Conservation (phyloP, 2,113 vertebrate genomes). For the Pavo muticus region DNA sequence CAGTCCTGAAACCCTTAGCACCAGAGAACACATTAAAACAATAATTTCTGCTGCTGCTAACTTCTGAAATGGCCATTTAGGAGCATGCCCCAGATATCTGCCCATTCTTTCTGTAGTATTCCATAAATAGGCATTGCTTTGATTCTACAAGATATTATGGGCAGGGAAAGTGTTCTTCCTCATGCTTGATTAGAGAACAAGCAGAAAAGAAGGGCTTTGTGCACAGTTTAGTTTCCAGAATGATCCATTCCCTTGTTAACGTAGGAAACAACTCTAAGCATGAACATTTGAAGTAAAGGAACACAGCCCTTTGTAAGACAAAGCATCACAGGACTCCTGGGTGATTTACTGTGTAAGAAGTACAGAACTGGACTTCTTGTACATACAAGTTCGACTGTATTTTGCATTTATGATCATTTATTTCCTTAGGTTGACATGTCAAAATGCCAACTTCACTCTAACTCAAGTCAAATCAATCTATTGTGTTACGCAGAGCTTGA, state of each 20-base stretch:
- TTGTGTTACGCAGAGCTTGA: neutral
- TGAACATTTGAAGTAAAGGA: neutral
- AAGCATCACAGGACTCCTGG: neutral
- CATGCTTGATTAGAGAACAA: neutral
- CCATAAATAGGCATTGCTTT: neutral
- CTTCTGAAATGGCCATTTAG: neutral
- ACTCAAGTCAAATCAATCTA: neutral
- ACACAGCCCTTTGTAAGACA: neutral
- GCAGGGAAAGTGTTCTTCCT: neutral
- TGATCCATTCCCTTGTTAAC: neutral
- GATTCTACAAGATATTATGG: neutral
- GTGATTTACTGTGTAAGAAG: neutral
- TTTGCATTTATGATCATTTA: neutral
- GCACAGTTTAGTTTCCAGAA: neutral
- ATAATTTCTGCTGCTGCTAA: neutral
- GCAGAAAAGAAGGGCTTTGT: neutral
- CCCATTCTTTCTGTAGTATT: neutral
- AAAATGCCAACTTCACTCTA: neutral
- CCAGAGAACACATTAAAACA: neutral
- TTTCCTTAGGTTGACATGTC: slow-evolving; percentile 8
- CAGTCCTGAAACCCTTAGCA: neutral
- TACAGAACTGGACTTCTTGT: neutral
- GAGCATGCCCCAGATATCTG: neutral
- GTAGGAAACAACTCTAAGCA: neutral
- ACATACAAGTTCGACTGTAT: neutral